Conservation (phyloP, 2,797 vertebrate genomes). For the Botia kubotai region DNA sequence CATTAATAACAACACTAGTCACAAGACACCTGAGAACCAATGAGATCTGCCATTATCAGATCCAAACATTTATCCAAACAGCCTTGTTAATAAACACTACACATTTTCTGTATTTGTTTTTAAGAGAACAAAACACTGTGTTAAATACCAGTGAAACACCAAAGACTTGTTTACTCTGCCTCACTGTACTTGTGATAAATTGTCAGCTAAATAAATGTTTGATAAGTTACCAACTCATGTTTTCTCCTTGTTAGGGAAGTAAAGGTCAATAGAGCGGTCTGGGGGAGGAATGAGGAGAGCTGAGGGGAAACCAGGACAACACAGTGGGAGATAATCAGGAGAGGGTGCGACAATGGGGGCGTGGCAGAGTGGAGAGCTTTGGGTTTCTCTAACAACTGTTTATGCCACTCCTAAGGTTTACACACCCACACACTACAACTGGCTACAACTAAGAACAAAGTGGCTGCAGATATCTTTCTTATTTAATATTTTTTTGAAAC, state of each 20-base stretch:
- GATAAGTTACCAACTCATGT: conserved; percentile 50
- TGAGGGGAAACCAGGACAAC: conserved; percentile 9
- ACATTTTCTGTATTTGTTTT: neutral
- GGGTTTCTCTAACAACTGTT: conserved; percentile 54
- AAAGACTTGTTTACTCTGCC: neutral
- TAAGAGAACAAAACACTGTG: neutral
- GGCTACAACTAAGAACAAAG: neutral
- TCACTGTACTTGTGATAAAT: neutral
- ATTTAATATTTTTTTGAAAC: neutral
- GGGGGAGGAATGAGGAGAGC: neutral
- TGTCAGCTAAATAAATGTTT: conserved; percentile 41
- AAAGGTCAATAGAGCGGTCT: conserved; percentile 44
- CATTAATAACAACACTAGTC: too few species aligned
- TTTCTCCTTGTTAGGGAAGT: conserved; percentile 44
- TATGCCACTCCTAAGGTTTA: conserved; percentile 3
- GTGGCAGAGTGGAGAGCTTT: conserved; percentile 6
- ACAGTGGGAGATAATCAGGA: neutral
- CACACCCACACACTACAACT: conserved; percentile 25
- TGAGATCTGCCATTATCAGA: too few species aligned
- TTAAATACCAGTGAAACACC: too few species aligned
- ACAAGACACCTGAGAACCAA: too few species aligned
- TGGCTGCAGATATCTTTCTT: neutral
- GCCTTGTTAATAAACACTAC: too few species aligned
- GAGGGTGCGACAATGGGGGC: neutral
- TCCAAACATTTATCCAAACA: too few species aligned